Evolutionary conservation across 2,888 invertebrate species (phyloP).

Genomic region (Athalia rosae): DNA sequence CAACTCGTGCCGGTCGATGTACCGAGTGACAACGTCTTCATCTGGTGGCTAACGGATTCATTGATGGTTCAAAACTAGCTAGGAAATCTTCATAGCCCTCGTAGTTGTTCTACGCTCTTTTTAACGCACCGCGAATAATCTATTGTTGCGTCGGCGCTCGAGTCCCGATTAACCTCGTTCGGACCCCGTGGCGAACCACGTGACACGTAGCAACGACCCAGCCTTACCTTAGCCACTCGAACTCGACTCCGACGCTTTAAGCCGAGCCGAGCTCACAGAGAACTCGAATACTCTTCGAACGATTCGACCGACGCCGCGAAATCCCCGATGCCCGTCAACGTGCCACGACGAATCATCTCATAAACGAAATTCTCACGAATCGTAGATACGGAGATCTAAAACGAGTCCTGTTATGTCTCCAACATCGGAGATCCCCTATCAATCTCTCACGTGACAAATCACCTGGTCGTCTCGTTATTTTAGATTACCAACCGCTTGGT

Average conservation of each 20-base stretch:
- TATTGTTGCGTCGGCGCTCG: slow-evolving; percentile 68
- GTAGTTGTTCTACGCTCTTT: neutral
- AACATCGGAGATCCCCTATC: too few relatives aligned
- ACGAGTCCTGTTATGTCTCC: too few relatives aligned
- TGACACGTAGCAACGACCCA: slow-evolving; percentile 60
- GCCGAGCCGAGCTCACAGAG: neutral
- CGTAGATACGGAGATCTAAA: too few relatives aligned
- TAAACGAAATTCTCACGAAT: too few relatives aligned
- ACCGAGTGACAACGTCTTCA: too few relatives aligned
- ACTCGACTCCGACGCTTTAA: neutral
- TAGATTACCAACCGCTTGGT: too few relatives aligned
- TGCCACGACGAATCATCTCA: too few relatives aligned
- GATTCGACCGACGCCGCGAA: neutral
- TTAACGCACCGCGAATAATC: slow-evolving; percentile 41
- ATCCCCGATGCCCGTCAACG: too few relatives aligned
- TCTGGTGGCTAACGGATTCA: too few relatives aligned
- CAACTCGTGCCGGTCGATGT: neutral
- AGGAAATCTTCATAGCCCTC: slow-evolving; percentile 1
- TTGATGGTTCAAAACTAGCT: neutral
- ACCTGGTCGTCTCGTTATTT: too few relatives aligned
- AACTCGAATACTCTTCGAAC: neutral
- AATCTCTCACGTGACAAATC: too few relatives aligned
- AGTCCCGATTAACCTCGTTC: slow-evolving; percentile 70
- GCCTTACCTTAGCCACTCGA: slow-evolving; percentile 63
- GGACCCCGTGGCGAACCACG: slow-evolving; percentile 69